A percentile compares a stretch with the other conserved stretches of the same genome.
Conservation (phyloP, 2,113 vertebrate genomes). For the Anhinga anhinga region DNA sequence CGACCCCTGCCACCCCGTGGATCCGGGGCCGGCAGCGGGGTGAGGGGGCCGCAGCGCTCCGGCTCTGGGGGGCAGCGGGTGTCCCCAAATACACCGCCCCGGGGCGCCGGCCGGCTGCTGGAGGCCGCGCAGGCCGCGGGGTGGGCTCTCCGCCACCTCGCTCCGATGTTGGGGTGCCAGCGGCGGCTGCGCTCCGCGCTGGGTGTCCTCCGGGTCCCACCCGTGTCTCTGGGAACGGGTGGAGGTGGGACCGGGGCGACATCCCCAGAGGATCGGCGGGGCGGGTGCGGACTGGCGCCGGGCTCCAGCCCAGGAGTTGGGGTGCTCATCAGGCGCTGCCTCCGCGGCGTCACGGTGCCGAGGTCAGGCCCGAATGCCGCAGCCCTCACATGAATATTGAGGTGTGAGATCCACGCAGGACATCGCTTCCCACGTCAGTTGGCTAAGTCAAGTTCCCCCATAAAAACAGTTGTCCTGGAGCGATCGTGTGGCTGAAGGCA, state of each 20-base stretch:
- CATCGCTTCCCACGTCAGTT: fast-evolving
- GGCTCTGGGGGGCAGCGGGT: neutral
- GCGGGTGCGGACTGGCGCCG: fast-evolving
- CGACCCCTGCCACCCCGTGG: too few relatives aligned
- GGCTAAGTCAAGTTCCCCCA: fast-evolving
- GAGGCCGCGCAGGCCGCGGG: neutral
- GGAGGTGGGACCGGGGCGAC: neutral
- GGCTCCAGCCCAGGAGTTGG: neutral
- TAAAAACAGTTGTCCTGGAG: neutral
- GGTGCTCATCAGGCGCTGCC: fast-evolving
- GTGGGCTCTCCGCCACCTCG: neutral
- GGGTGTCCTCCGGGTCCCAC: neutral
- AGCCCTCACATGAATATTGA: fast-evolving
- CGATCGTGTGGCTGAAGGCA: fast-evolving
- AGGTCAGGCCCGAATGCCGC: fast-evolving
- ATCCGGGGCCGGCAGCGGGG: neutral
- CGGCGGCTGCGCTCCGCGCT: neutral
- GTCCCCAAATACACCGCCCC: fast-evolving
- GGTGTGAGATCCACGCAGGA: fast-evolving
- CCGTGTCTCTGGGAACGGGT: neutral
- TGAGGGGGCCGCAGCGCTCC: neutral
- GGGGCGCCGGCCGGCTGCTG: neutral
- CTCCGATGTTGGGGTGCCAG: fast-evolving
- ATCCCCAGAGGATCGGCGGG: neutral
- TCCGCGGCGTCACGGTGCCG: fast-evolving